phyloP scores from a whole-genome alignment of 1,140 invertebrate genomes.

The Hirudo medicinalis region DNA sequence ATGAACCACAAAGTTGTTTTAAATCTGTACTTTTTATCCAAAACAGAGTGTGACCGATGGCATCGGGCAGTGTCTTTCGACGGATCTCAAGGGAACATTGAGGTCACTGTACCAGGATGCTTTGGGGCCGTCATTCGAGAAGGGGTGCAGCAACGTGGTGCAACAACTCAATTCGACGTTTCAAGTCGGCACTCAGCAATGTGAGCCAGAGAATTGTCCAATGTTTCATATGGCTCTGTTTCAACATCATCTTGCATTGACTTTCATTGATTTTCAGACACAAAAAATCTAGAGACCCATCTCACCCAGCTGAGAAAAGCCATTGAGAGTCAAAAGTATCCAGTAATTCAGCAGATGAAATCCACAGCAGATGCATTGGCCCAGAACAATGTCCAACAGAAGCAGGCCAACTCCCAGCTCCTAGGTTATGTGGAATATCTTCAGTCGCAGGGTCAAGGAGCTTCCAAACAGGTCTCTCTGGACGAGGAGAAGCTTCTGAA shows the following conservation, averaged over 20 bases:
- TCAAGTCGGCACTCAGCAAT: constrained; percentile 68
- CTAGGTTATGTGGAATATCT: neutral
- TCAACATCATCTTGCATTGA: no score
- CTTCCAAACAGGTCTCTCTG: neutral
- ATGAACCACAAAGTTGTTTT: neutral
- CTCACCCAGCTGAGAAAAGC: constrained; percentile 33
- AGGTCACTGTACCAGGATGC: constrained; percentile 58
- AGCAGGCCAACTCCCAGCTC: constrained; percentile 6
- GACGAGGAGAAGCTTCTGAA: constrained; percentile 9
- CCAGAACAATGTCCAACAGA: constrained; percentile 11
- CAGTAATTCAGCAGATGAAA: constrained; percentile 30
- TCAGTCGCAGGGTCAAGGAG: constrained; percentile 6
- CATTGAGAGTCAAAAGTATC: constrained; percentile 32
- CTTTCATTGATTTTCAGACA: constrained; percentile 34
- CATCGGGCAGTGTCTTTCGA: constrained; percentile 53
- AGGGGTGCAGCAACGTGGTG: constrained; percentile 68
- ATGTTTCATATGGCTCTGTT: no score
- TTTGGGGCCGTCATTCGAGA: constrained; percentile 68
- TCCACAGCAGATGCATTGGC: constrained; percentile 30
- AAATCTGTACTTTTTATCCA: constrained; percentile 18
- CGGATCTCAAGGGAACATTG: constrained; percentile 52
- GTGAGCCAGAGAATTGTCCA: no score
- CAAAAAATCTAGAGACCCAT: constrained; percentile 43
- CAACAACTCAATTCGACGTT: constrained; percentile 74
- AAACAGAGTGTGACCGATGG: constrained; percentile 57